Evolutionary conservation across 2,888 invertebrate genomes (phyloP), one percentile per base, ranked within the genome.

Genomic region (Ennomos quercinarius): DNA sequence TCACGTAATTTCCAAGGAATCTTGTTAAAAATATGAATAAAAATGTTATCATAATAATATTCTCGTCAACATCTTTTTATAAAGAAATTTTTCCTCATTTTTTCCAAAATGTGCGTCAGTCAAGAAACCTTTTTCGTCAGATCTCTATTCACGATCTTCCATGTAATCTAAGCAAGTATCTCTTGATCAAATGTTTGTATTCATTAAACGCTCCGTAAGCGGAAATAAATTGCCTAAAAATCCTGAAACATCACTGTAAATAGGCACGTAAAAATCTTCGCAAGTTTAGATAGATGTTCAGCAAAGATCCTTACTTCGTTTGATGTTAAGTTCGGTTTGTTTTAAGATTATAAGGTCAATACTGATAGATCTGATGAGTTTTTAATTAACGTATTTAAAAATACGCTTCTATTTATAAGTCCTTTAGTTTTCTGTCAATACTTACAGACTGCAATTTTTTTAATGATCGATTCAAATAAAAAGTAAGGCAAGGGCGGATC

Each of bases 101-200:
- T 50, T 45, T 34, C 9, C 1, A 13, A 53, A 55, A 55, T 51
- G 39, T 40, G 42, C 52, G 52, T 49, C 49, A 38, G 42, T 46
- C 50, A 46, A 45, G 47, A 13, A 54, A 52, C 40, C 37, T 47
- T 53, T 57, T 58, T 46, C 55, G 11, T 49, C 52, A 41, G 55
- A 55, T 59, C 53, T 59, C 39, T 39, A 49, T 57, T 63, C 52
- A 51, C 47, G 36, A 45, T 57, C 41, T 61, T 57, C 38, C 27
- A 53, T 52, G 57, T 61, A 59, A 65, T 67, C 63, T 50, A 38
- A 48, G 45, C 52, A 51, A 63, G 63, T 60, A 63, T 63, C 59
- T 61, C 46, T 50, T 66, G 64, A 71, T 69, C 67, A 71, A 73
- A 73, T 71, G 63, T 71, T 73, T 73, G 67, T 56, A 66, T 68